These are phyloP conservation scores for Prenolepis imparis DNA, from an alignment of 2,888 invertebrate genomes.

Conservation along the genomic window DNA sequence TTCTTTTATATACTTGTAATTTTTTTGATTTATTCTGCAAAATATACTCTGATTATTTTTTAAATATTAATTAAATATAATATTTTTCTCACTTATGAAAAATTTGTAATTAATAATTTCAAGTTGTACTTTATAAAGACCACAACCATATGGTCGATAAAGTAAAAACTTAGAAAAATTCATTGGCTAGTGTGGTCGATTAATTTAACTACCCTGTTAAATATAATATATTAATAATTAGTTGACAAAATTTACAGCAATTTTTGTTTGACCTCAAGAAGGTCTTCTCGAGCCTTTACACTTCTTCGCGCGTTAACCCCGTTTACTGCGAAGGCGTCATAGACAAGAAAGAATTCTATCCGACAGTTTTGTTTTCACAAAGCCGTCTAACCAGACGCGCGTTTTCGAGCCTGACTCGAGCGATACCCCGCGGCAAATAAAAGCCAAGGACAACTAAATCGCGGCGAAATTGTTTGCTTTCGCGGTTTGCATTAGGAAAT, in stretches of 20 bases:
- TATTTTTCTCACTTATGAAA: too few relatives aligned
- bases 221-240: not conserved
- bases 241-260: not conserved
- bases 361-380: not conserved
- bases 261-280: not conserved
- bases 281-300: not conserved
- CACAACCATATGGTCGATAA: too few relatives aligned
- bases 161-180: too few relatives aligned
- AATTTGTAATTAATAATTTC: too few relatives aligned
- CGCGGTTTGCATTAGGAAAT: slow-evolving; percentile 45
- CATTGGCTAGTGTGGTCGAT: too few relatives aligned
- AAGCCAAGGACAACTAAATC: slow-evolving; percentile 49
- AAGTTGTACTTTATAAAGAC: too few relatives aligned
- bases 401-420: slow-evolving; percentile 9
- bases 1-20: not conserved
- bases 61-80: not conserved
- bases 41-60: not conserved
- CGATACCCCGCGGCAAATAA: slow-evolving; percentile 23
- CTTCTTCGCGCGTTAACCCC: not conserved
- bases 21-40: not conserved
- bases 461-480: slow-evolving; percentile 32
- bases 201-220: too few relatives aligned
- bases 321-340: not conserved
- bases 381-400: not conserved
- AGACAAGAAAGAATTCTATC: not conserved